Base-by-base conservation (phyloP, 2,113 vertebrate genomes). In the Peromyscus leucopus region DNA sequence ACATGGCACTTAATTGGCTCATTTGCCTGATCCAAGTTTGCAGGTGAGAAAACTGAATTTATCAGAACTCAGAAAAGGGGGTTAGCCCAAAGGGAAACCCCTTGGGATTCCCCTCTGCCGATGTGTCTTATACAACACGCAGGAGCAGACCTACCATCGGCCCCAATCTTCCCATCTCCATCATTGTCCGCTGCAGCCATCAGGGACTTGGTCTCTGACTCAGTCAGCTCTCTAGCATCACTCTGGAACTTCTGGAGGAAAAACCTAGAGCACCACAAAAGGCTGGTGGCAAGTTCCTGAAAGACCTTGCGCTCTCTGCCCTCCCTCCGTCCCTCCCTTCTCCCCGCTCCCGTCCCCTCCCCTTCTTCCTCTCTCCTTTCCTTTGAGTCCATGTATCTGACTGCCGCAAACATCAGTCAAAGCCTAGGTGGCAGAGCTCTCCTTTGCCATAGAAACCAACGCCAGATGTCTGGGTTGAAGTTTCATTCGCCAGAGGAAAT, bases 81-180 rank as follows among this genome's bases (percentile, higher is more conserved):
- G 31, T 85, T 71, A 8, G 24, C 26, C 63, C 21, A 42, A 42
- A 42, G 42, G 21, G 24, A 8, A 28, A 74, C 1, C 13, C 88
- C 0, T 12, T 2, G 5, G 24, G 17, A 17, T 19, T 5, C 31
- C 6, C 55, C 55, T 9, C 19, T 48, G 63, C 42, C 0, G 0
- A 48, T 4, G 7, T 82, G 28, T 57, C 46, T 85, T 26, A 5
- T 69, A 79, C 61, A 42, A 0, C 0, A 5, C 2, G 11, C 82
- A 67, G 89, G 48, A 16, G 0, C 0, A n/a, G 33, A 76, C 97
- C 4, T 98, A 99, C 99, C 99, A 1, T 99, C 99, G 93, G 97
- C 99, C 97, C 99, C 99, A 59, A 99, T 99, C 98, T 98, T 99
- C 48, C 99, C 99, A n/a, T 99, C 99, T 46, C 99, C 99, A 5